These are phyloP conservation scores for Petroica traversi DNA, from an alignment of 2,113 vertebrate species.

Conservation along the genomic window DNA sequence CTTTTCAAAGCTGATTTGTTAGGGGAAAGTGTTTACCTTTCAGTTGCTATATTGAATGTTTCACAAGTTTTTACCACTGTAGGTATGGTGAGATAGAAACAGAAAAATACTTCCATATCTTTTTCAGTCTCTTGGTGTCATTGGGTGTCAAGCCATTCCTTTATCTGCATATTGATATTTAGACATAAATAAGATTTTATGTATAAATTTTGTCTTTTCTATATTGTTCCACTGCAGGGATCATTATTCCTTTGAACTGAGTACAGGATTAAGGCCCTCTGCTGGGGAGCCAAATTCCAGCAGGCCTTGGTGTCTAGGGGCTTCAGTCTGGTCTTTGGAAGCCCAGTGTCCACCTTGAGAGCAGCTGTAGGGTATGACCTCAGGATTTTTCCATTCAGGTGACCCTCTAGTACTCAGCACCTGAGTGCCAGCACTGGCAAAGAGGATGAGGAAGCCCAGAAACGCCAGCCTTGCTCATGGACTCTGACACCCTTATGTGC, in stretches of 20 bases:
- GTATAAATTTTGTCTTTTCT: not conserved
- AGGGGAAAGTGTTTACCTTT: not conserved
- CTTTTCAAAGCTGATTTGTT: not conserved
- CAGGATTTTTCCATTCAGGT: not conserved
- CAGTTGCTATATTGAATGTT: not conserved
- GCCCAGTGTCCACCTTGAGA: not conserved
- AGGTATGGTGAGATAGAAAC: not conserved
- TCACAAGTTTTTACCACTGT: not conserved
- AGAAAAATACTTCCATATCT: not conserved
- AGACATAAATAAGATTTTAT: not conserved
- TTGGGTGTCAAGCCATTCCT: not conserved
- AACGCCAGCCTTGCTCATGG: accelerated
- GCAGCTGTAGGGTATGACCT: not conserved
- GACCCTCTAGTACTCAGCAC: not conserved
- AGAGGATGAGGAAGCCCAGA: not conserved
- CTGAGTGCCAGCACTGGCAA: not conserved
- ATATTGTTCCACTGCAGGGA: not conserved
- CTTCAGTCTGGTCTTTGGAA: not conserved
- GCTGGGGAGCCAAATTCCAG: not conserved
- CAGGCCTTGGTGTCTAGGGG: not conserved
- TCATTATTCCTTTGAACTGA: not conserved
- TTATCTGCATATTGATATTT: not conserved
- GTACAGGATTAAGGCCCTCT: not conserved
- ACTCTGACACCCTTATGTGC: not conserved
- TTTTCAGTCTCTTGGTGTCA: not conserved